These are phyloP conservation scores for Microvelia longipes DNA, from an alignment of 1,140 invertebrate genomes.

Conservation along the genomic window DNA sequence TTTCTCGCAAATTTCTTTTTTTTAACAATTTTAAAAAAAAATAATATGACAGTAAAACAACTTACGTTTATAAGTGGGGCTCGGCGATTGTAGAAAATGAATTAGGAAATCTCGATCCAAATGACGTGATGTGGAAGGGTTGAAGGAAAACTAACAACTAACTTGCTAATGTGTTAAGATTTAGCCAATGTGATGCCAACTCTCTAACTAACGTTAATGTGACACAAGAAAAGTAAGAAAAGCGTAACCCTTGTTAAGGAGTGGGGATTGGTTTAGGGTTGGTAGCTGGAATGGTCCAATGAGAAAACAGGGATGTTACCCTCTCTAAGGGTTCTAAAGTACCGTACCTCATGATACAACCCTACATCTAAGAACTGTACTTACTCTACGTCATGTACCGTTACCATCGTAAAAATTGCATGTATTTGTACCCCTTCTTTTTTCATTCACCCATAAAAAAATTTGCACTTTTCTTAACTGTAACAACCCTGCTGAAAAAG, in stretches of 20 bases:
- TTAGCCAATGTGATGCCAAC: background rate
- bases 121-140: no score
- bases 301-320: background rate
- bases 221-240: background rate
- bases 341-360: background rate
- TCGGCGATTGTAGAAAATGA: no score
- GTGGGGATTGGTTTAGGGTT: background rate
- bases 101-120: no score
- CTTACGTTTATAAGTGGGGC: no score
- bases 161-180: background rate
- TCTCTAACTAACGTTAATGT: background rate
- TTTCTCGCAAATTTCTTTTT: no score
- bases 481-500: no score
- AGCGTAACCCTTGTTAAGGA: background rate
- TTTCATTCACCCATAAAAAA: no score
- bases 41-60: no score
- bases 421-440: background rate
- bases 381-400: background rate
- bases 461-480: no score
- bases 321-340: background rate
- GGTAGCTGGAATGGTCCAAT: background rate
- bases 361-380: background rate
- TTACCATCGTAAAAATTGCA: no score
- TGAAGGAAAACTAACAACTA: no score
- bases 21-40: no score